phyloP scores from a whole-genome alignment of 2,113 vertebrate genomes.

The pig (Sus scrofa) region T2T-Sscrofa CM000830.6:88241001-88241500 shows the following conservation, averaged over 20 bases:
- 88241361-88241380: slow-evolving; percentile 75
- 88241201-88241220: slow-evolving; percentile 34
- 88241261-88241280: slow-evolving; percentile 41
- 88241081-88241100: not conserved
- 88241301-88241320: slow-evolving; percentile 57
- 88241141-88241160: slow-evolving; percentile 32
- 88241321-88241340: slow-evolving; percentile 46
- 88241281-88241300: slow-evolving; percentile 4
- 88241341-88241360: slow-evolving; percentile 66
- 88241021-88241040: not conserved
- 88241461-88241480: slow-evolving; percentile 80
- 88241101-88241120: slow-evolving; percentile 24
- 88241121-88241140: slow-evolving; percentile 24
- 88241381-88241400: slow-evolving; percentile 64
- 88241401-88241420: slow-evolving; percentile 67
- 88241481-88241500: slow-evolving; percentile 82
- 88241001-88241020: not conserved
- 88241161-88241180: slow-evolving; percentile 37
- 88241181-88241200: slow-evolving; percentile 33
- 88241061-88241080: not conserved
- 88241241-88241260: not conserved
- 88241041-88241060: not conserved
- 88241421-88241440: slow-evolving; percentile 86
- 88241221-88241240: slow-evolving; percentile 51
- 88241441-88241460: slow-evolving; percentile 78